Evolutionary conservation across 1,140 invertebrate species (phyloP).

Genomic region (Ceratina australensis): DNA sequence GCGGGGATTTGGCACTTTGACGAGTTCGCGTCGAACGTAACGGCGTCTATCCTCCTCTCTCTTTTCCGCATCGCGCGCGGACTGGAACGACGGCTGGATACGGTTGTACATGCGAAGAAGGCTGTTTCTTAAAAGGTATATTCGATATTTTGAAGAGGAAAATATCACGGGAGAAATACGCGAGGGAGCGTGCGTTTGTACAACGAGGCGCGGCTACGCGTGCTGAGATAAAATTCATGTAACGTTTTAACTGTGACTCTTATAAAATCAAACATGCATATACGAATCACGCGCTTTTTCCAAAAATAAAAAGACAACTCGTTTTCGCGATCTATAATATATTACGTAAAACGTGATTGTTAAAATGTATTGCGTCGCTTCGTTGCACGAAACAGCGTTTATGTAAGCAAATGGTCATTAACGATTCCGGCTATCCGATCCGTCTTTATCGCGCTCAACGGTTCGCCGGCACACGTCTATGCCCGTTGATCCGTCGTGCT

Average conservation of each 20-base stretch:
- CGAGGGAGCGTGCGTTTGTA: neutral
- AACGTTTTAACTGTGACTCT: no score
- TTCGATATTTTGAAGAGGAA: conserved; percentile 18
- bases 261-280: no score
- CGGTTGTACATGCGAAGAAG: no score
- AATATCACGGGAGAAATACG: neutral
- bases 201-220: neutral
- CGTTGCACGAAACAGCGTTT: no score
- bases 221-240: no score
- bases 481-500: conserved; percentile 1
- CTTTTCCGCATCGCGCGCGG: neutral
- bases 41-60: conserved; percentile 5
- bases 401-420: no score
- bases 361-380: no score
- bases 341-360: no score
- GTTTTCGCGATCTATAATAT: no score
- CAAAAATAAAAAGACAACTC: no score
- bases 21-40: conserved; percentile 52
- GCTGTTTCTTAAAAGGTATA: neutral
- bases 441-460: neutral
- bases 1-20: conserved; percentile 61
- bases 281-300: no score
- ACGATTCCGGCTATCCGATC: neutral
- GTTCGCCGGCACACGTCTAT: neutral
- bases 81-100: neutral